A percentile compares a stretch with the other conserved stretches of the same genome.
These are phyloP conservation scores for Oncorhynchus tshawytscha DNA, from an alignment of 2,113 vertebrate species.

Conservation along the genomic window DNA sequence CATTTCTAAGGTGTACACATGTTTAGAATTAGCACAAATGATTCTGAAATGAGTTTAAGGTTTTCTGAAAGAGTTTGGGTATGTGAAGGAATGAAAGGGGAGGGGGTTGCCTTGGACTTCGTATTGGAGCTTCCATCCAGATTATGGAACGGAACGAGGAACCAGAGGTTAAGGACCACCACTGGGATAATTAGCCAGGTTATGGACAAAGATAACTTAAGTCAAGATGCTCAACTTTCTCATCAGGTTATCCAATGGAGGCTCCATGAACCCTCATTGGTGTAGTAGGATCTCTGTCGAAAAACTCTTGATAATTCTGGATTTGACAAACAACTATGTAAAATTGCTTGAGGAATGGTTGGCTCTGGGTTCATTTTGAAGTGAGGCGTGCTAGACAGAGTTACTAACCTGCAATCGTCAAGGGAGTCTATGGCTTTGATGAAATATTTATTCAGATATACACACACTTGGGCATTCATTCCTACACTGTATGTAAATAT, in stretches of 20 bases:
- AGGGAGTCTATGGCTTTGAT: constrained; percentile 23
- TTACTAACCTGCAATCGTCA: constrained; percentile 13
- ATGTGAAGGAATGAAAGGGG: not conserved
- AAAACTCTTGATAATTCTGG: constrained; percentile 15
- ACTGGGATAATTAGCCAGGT: not conserved
- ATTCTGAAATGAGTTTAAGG: not conserved
- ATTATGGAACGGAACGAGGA: not conserved
- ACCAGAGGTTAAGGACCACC: not conserved
- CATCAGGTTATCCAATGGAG: not conserved
- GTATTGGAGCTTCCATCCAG: too few species aligned
- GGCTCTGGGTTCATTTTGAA: not conserved
- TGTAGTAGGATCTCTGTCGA: not conserved
- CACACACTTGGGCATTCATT: constrained; percentile 10
- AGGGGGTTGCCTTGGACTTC: not conserved
- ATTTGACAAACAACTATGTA: constrained; percentile 18
- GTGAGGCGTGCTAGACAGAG: not conserved
- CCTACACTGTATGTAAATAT: constrained; percentile 21
- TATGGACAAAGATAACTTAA: not conserved
- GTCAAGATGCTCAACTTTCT: not conserved
- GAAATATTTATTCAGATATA: constrained; percentile 25
- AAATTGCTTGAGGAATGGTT: not conserved
- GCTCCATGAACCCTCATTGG: not conserved
- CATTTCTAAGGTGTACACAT: constrained; percentile 4
- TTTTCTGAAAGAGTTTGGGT: not conserved
- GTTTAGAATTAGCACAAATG: not conserved